Base-by-base conservation (phyloP, 2,888 invertebrate genomes). In the Meganola albula region DNA sequence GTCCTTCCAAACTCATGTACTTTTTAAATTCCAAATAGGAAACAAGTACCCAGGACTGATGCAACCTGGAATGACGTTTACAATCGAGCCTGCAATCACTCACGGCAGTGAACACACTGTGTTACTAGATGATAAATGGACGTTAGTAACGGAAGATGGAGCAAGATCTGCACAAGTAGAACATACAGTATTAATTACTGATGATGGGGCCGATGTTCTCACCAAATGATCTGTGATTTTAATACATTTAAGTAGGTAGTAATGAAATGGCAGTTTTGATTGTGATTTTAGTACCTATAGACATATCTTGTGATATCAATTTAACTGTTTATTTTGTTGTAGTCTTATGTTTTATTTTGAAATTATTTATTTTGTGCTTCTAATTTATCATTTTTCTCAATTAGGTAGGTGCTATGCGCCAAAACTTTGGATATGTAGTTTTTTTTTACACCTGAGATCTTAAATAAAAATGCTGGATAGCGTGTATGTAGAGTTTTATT, bases 11-110 rank as follows among this genome's bases (percentile, higher is more conserved):
- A n/a, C n/a, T n/a, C n/a, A n/a, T n/a, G n/a, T n/a, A n/a, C n/a
- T n/a, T n/a, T n/a, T n/a, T n/a, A n/a, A n/a, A n/a, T n/a, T n/a
- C 38, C 32, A 72, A 68, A 31, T 60, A 92, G 93, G 79, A 46
- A 93, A 93, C 59, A 63, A 87, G 30, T 84, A 88, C 49, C 88
- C 89, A 0, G 94, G 93, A 0, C 60, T 71, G 27, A 97, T 97
- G 97, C 65, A 88, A 50, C 75, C 92, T 2, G 96, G 96, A n/a
- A 97, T 97, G 94, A 94, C 94, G 0, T 98, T 98, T 63, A 98
- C 98, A 0, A 94, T 98, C 56, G 98, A 98, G 64, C 98, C 98
- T 6, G 91, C 93, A 5, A 62, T 98, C 9, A 90, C 92, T 1
- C 92, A 95, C 50, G 97, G 97, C 1, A 77, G 74, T 1, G 85